phyloP scores from a whole-genome alignment of 2,797 vertebrate species.

The Phaenicophaeus curvirostris region DNA sequence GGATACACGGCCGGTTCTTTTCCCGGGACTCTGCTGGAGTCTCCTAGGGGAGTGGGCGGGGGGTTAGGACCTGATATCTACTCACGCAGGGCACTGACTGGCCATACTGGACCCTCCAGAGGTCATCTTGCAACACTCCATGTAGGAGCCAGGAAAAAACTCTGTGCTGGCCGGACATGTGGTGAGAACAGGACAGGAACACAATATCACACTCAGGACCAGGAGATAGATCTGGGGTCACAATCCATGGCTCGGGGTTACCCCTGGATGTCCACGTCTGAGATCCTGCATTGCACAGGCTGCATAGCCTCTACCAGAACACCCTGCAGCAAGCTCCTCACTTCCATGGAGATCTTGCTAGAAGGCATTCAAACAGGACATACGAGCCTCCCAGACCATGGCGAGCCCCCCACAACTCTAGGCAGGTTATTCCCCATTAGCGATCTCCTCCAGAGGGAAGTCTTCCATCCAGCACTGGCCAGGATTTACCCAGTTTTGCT shows the following conservation, averaged over 20 bases:
- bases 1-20: slow-evolving; percentile 77
- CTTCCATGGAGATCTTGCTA: not conserved
- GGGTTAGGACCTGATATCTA: not conserved
- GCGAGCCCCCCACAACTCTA: not conserved
- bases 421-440: not conserved
- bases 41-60: slow-evolving; percentile 60
- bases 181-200: not conserved
- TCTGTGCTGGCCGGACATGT: not conserved
- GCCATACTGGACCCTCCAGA: not conserved
- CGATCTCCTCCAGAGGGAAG: not conserved
- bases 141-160: not conserved
- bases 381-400: not conserved
- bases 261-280: not conserved
- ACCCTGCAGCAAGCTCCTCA: not conserved
- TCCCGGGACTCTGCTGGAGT: slow-evolving; percentile 82
- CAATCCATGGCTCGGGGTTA: not conserved
- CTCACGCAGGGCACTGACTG: not conserved
- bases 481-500: not conserved
- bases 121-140: not conserved
- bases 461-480: not conserved
- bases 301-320: not conserved
- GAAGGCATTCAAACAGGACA: not conserved
- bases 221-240: not conserved
- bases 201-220: not conserved
- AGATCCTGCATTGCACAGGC: not conserved